Evolutionary conservation across 2,797 vertebrate genomes (phyloP).

Genomic region (Chloroceryle amazona): DNA sequence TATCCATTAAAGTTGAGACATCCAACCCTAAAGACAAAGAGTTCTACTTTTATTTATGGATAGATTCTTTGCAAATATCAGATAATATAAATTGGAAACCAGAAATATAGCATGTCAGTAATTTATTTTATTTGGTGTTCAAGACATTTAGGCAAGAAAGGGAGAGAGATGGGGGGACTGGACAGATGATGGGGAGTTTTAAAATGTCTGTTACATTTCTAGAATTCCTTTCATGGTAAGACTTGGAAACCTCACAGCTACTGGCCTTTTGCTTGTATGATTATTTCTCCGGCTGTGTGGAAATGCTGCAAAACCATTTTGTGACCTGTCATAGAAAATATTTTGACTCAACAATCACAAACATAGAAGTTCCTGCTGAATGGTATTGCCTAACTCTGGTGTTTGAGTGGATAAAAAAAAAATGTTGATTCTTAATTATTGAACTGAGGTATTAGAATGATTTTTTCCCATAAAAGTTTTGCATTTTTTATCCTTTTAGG

Average conservation of each 20-base stretch:
- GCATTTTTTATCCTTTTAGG: not conserved
- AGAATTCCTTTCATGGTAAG: constrained; percentile 54
- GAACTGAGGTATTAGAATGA: not conserved
- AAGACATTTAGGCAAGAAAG: not conserved
- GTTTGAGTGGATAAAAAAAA: not conserved
- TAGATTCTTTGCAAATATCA: not conserved
- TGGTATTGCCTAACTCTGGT: not conserved
- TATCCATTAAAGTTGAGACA: not conserved
- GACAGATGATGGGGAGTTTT: constrained; percentile 13
- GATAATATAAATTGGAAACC: not conserved
- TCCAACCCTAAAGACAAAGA: not conserved
- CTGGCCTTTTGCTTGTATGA: constrained; percentile 30
- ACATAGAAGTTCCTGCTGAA: not conserved
- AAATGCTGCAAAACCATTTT: constrained; percentile 55
- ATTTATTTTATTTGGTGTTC: constrained; percentile 26
- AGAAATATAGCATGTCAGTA: not conserved
- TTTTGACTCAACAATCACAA: constrained; percentile 31
- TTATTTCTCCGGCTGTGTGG: constrained; percentile 43
- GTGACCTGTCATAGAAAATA: constrained; percentile 35
- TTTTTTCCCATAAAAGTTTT: not conserved
- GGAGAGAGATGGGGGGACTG: not conserved
- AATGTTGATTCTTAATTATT: not conserved
- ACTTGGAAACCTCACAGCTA: constrained; percentile 68
- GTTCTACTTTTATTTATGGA: not conserved
- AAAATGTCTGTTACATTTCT: constrained; percentile 49